A percentile compares a stretch with the other conserved stretches of the same genome.
Evolutionary conservation across 2,113 vertebrate genomes (phyloP).

Genomic region (western clawed frog (Xenopus tropicalis)): DNA sequence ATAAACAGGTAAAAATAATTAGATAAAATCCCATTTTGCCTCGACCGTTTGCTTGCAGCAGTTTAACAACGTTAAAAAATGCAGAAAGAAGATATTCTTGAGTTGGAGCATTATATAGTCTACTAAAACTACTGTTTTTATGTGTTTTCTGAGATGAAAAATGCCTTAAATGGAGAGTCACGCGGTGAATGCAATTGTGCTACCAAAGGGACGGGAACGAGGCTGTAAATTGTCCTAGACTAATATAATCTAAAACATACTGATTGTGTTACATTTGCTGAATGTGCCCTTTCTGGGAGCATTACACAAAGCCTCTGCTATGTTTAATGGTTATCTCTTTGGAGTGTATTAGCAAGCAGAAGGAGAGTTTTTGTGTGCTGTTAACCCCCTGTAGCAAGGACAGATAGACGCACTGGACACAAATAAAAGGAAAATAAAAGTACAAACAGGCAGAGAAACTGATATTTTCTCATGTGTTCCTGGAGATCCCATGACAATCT

Average conservation of each 20-base stretch:
- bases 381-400: neutral
- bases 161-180: conserved; percentile 15
- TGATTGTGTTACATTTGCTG: conserved; percentile 35
- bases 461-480: too few species aligned
- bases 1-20: conserved; percentile 12
- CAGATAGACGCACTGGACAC: too few species aligned
- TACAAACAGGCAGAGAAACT: neutral
- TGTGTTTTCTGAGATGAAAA: conserved; percentile 33
- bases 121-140: conserved; percentile 16
- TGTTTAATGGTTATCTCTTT: conserved; percentile 16
- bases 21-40: conserved; percentile 22
- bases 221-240: conserved; percentile 23
- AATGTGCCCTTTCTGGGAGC: conserved; percentile 11
- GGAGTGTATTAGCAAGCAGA: conserved; percentile 2
- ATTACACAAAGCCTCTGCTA: conserved; percentile 10
- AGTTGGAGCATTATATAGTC: conserved; percentile 8
- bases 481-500: too few species aligned
- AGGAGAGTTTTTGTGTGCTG: neutral
- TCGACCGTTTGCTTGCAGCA: conserved; percentile 10
- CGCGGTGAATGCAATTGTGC: neutral
- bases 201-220: conserved; percentile 20
- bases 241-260: conserved; percentile 24
- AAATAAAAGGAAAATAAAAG: too few species aligned
- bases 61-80: conserved; percentile 22
- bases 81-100: conserved; percentile 2